phyloP scores from a whole-genome alignment of 2,113 vertebrate genomes.

The Parotia lawesii region DNA sequence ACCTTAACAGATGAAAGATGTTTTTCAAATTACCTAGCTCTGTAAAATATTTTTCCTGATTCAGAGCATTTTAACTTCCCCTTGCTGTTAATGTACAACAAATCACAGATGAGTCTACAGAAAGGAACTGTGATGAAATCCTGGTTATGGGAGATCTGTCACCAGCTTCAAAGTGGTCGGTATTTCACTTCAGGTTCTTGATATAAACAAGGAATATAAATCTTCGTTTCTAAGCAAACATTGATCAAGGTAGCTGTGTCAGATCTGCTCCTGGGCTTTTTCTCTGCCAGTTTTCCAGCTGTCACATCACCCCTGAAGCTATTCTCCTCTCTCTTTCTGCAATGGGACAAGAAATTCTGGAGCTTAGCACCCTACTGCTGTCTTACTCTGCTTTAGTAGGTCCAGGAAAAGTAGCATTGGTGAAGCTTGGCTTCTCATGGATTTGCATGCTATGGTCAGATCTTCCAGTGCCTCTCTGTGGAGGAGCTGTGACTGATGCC shows the following conservation, averaged over 20 bases:
- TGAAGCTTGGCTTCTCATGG: not conserved
- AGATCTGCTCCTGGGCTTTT: not conserved
- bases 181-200: conserved; percentile 36
- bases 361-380: not conserved
- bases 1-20: conserved; percentile 51
- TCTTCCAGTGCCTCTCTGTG: not conserved
- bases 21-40: conserved; percentile 30
- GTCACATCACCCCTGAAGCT: not conserved
- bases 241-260: not conserved
- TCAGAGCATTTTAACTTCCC: conserved; percentile 29
- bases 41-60: conserved; percentile 58
- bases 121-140: conserved; percentile 1
- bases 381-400: not conserved
- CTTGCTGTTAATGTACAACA: conserved; percentile 18
- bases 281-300: not conserved
- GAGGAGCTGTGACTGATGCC: not conserved
- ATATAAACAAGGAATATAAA: conserved; percentile 26
- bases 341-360: not conserved
- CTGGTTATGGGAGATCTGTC: conserved; percentile 30
- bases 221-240: not conserved
- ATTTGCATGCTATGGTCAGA: not conserved
- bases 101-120: not conserved
- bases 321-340: not conserved
- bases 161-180: not conserved
- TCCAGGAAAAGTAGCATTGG: not conserved